Base-by-base conservation (phyloP, 1,140 invertebrate species). In the Gryllus bimaculatus region DNA sequence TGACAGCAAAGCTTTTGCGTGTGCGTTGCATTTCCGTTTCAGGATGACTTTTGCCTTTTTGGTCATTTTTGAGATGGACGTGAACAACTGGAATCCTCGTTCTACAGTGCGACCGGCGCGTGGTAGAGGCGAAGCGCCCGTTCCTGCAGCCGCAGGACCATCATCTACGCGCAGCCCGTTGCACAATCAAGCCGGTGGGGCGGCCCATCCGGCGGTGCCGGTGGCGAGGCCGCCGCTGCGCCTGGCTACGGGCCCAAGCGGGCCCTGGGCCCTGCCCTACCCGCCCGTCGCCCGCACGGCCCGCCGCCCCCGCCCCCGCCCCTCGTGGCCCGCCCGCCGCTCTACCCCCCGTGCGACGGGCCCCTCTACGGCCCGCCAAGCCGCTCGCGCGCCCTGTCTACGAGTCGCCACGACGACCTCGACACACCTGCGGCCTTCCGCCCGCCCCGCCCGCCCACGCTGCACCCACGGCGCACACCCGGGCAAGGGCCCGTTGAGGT, bases 111-210 rank as follows among this genome's bases (percentile, higher is more conserved):
- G 92, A 93, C 20, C 88, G 54, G 2, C 2, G 54, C 54, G 10
- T 66, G 54, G 82, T 88, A 8, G 90, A 92, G 85, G 90, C 90
- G 84, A 93, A 93, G 84, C 89, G 91, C 48, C 91, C 91, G 82
- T 89, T 87, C 47, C 87, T 89, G 18, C 84, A 86, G 8, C 93
- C 93, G 0, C 91, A 92, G 81, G 92, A 94, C 80, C 85, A n/a
- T 94, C 8, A 92, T 93, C 82, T 93, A 93, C 82, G 93, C 93
- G 2, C 93, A 95, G 84, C 93, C 94, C 7, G 92, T n/a, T 94
- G n/a, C 91, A 90, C n/a, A n/a, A 91, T 94, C n/a, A 93, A 93
- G 80, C 93, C 91, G 48, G 90, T 94, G 12, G 93, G 93, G 66
- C 89, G 88, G 81, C 93, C 92, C 26, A 89, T 94, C 90, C 93